A percentile compares a stretch with the other conserved stretches of the same genome.
Conservation (phyloP, 1,140 invertebrate species). For the Notospermus geniculatus region DNA sequence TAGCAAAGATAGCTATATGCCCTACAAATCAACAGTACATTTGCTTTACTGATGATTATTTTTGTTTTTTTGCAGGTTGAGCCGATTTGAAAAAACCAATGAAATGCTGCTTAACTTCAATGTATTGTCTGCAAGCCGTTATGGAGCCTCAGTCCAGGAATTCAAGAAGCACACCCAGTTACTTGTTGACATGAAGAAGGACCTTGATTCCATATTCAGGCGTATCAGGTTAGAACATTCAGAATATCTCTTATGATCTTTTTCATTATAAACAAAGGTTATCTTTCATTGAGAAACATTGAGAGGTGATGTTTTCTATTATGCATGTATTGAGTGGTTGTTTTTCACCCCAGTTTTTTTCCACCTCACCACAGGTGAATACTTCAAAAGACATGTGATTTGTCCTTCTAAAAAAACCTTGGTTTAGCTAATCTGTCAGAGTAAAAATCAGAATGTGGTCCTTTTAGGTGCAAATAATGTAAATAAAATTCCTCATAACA, state of each 20-base stretch:
- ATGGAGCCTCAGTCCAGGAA: constrained; percentile 77
- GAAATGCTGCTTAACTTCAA: constrained; percentile 97
- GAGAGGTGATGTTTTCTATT: too few species aligned
- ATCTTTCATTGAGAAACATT: too few species aligned
- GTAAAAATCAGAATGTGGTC: too few species aligned
- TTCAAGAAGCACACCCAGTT: constrained; percentile 86
- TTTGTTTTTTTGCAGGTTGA: constrained; percentile 74
- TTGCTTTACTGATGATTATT: constrained; percentile 16
- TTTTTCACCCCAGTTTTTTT: too few species aligned
- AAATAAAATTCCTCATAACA: neutral
- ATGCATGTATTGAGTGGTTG: too few species aligned
- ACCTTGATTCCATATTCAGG: constrained; percentile 64
- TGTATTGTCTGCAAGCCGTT: constrained; percentile 74
- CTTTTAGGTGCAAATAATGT: too few species aligned
- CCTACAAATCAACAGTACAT: constrained; percentile 16
- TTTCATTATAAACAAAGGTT: too few species aligned
- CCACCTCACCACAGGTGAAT: too few species aligned
- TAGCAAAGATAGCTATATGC: constrained; percentile 9
- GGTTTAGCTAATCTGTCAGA: too few species aligned
- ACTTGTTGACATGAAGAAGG: constrained; percentile 66
- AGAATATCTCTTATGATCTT: too few species aligned
- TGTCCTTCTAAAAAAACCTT: too few species aligned
- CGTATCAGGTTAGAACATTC: constrained; percentile 62
- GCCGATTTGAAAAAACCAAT: constrained; percentile 94
- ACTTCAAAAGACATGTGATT: too few species aligned